Evolutionary conservation across 2,113 vertebrate species (phyloP).

Genomic region (Peromyscus maniculatus): DNA sequence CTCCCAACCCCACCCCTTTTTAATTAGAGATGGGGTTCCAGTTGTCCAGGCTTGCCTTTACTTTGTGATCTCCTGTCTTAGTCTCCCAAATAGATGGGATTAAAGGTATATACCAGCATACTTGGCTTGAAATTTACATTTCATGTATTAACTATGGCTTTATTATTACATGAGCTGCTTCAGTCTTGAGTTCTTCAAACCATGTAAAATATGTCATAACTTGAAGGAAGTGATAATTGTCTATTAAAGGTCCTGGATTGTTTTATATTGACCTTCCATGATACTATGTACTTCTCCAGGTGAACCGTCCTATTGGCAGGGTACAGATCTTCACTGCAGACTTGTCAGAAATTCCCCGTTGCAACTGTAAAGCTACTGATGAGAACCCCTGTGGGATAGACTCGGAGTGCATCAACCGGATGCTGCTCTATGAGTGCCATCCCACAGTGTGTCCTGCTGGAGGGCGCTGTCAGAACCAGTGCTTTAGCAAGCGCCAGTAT

Average conservation of each 20-base stretch:
- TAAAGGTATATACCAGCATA: background rate
- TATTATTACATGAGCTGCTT: slow-evolving; percentile 3
- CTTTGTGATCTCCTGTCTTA: background rate
- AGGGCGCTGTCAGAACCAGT: slow-evolving; percentile 96
- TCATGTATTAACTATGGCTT: background rate
- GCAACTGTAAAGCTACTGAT: slow-evolving; percentile 97
- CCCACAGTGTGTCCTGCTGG: slow-evolving; percentile 96
- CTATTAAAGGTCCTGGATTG: background rate
- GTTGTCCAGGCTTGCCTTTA: background rate
- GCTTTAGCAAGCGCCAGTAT: slow-evolving; percentile 97
- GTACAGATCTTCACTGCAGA: slow-evolving; percentile 98
- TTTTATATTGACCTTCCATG: background rate
- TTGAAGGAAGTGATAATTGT: background rate
- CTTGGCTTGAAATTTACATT: background rate
- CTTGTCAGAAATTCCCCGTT: slow-evolving; percentile 96
- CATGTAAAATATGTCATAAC: background rate
- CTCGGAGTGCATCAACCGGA: slow-evolving; percentile 99
- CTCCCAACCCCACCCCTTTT: background rate
- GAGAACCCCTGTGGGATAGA: slow-evolving; percentile 97
- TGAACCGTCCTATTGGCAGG: slow-evolving; percentile 97
- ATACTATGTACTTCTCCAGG: slow-evolving; percentile 83
- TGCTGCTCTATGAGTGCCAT: slow-evolving; percentile 98
- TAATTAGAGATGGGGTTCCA: background rate
- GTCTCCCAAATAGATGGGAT: background rate
- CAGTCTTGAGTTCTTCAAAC: slow-evolving; percentile 45